phyloP scores from a whole-genome alignment of 92 coral and sea anemone genomes.

The Paragorgia papillata region DNA sequence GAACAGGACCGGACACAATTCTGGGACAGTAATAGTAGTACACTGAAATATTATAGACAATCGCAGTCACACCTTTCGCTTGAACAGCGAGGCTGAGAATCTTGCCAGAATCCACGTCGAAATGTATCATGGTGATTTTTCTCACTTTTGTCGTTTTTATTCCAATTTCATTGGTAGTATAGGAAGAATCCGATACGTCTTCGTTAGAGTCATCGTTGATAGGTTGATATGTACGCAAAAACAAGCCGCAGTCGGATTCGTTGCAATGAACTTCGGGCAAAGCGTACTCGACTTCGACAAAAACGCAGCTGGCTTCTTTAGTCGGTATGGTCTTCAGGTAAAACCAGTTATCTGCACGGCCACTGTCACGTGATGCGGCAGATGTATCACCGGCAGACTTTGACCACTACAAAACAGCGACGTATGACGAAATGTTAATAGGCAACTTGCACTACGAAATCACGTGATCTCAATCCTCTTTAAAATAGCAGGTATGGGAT shows the following conservation, averaged over 20 bases:
- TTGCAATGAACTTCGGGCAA: background rate
- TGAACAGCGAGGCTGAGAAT: background rate
- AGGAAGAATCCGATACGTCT: too few relatives aligned
- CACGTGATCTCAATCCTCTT: too few relatives aligned
- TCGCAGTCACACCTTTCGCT: background rate
- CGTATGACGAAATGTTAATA: background rate
- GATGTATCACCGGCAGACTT: background rate
- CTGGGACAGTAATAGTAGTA: conserved; percentile 16
- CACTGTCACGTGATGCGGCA: background rate
- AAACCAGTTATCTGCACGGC: background rate
- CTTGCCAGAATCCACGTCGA: background rate
- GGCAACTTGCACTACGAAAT: too few relatives aligned
- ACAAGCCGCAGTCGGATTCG: background rate
- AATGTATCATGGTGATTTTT: conserved; percentile 5
- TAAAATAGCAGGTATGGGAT: too few relatives aligned
- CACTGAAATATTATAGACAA: background rate
- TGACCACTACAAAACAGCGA: conserved; percentile 1
- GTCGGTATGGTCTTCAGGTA: background rate
- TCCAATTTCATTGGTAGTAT: background rate
- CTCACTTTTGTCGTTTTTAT: background rate
- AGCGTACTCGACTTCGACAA: conserved; percentile 7
- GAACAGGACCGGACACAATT: background rate
- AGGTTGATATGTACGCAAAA: background rate
- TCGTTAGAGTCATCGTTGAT: background rate
- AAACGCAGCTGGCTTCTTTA: background rate